These are phyloP conservation scores for Eidolon helvum DNA, from an alignment of 2,113 vertebrate genomes.

Conservation along the genomic window DNA sequence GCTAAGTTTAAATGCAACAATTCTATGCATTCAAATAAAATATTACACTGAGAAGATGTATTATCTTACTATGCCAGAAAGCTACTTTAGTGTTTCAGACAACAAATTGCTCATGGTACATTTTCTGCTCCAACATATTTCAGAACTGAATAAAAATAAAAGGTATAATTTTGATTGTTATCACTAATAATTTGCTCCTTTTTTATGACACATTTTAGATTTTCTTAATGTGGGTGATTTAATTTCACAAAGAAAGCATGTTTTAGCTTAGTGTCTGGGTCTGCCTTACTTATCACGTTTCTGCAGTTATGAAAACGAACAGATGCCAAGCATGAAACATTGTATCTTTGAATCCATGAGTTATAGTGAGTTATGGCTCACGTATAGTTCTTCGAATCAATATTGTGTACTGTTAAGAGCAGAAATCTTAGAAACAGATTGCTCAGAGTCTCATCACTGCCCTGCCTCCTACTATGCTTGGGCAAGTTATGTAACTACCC, in stretches of 20 bases:
- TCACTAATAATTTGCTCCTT: constrained; percentile 63
- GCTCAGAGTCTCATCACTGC: not conserved
- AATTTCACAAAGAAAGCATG: constrained; percentile 27
- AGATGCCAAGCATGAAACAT: not conserved
- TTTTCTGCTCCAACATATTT: constrained; percentile 60
- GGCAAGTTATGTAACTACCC: not conserved
- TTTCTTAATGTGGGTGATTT: constrained; percentile 55
- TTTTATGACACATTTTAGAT: constrained; percentile 57
- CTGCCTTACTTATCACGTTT: not conserved
- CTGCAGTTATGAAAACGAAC: constrained; percentile 32
- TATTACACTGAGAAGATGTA: constrained; percentile 53
- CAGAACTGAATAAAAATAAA: constrained; percentile 66
- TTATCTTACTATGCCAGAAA: constrained; percentile 68
- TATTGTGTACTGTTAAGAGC: not conserved
- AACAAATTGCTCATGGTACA: constrained; percentile 68
- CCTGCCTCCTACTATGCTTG: not conserved
- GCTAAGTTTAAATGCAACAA: constrained; percentile 62
- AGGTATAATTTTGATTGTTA: constrained; percentile 49
- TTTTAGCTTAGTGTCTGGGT: not conserved
- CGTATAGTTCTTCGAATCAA: not conserved
- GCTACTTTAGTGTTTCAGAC: constrained; percentile 43
- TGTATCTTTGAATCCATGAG: not conserved
- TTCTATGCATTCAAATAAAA: constrained; percentile 59
- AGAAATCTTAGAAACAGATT: not conserved
- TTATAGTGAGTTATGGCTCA: not conserved